These are phyloP conservation scores for Catharus ustulatus DNA, from an alignment of 2,797 vertebrate species.

Conservation along the genomic window DNA sequence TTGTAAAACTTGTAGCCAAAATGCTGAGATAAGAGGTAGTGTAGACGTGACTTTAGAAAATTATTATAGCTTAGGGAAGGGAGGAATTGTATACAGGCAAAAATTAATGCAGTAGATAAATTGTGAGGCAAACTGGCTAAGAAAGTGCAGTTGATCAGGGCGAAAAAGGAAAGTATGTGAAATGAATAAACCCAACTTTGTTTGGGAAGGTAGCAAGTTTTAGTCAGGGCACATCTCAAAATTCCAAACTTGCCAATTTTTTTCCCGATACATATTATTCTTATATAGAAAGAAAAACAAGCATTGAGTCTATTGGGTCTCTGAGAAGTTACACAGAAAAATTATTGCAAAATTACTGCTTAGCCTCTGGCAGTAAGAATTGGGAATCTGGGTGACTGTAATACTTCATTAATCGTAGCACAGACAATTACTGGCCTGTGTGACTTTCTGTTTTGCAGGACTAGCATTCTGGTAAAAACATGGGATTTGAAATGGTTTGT, in stretches of 20 bases:
- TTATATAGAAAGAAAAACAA: conserved; percentile 5
- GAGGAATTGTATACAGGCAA: neutral
- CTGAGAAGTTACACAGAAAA: conserved; percentile 3
- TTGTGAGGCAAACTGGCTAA: neutral
- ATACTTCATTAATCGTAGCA: neutral
- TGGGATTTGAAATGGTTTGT: neutral
- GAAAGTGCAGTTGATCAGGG: neutral
- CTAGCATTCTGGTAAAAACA: neutral
- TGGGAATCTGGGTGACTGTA: neutral
- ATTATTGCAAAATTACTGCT: neutral
- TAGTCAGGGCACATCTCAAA: neutral
- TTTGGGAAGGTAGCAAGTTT: neutral
- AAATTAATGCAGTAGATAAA: neutral
- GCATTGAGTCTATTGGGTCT: neutral
- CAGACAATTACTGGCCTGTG: neutral
- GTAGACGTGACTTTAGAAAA: neutral
- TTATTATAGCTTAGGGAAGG: neutral
- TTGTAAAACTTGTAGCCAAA: neutral
- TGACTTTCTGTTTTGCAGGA: neutral
- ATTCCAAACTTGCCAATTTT: neutral
- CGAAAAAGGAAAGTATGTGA: neutral
- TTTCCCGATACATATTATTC: neutral
- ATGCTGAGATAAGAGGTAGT: neutral
- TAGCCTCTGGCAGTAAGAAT: neutral
- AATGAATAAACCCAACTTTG: neutral